Evolutionary conservation across 2,797 vertebrate genomes (phyloP).

Genomic region (Garrulus glandarius): DNA sequence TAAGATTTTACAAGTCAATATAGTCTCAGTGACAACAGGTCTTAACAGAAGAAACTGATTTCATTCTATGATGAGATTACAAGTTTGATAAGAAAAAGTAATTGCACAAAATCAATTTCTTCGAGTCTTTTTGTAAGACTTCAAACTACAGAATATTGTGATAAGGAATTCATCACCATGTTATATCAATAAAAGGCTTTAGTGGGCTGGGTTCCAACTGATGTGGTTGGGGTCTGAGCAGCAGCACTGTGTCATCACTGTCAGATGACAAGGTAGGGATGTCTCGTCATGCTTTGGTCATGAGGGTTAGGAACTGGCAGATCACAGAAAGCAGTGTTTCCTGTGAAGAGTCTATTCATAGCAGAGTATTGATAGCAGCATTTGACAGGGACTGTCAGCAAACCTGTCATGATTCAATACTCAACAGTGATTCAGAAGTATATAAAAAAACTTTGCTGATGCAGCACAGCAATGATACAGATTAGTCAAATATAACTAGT

Average conservation of each 20-base stretch:
- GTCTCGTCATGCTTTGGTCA: background rate
- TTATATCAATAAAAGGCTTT: background rate
- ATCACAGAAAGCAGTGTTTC: background rate
- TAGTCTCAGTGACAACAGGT: background rate
- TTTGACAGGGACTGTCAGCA: background rate
- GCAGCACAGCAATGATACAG: background rate
- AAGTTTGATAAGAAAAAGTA: background rate
- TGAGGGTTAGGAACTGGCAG: background rate
- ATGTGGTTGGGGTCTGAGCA: background rate
- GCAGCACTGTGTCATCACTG: background rate
- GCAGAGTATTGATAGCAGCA: background rate
- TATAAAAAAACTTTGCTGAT: background rate
- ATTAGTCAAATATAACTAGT: background rate
- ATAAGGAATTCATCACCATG: background rate
- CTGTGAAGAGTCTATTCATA: background rate
- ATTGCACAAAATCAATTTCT: background rate
- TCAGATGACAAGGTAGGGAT: background rate
- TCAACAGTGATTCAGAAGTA: background rate
- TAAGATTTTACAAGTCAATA: background rate
- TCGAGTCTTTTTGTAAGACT: background rate
- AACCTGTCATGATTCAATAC: background rate
- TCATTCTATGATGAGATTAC: background rate
- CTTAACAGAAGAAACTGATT: background rate
- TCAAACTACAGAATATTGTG: background rate
- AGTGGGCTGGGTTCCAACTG: background rate